phyloP scores from a whole-genome alignment of 2,113 vertebrate species.

The Ranitomeya imitator region DNA sequence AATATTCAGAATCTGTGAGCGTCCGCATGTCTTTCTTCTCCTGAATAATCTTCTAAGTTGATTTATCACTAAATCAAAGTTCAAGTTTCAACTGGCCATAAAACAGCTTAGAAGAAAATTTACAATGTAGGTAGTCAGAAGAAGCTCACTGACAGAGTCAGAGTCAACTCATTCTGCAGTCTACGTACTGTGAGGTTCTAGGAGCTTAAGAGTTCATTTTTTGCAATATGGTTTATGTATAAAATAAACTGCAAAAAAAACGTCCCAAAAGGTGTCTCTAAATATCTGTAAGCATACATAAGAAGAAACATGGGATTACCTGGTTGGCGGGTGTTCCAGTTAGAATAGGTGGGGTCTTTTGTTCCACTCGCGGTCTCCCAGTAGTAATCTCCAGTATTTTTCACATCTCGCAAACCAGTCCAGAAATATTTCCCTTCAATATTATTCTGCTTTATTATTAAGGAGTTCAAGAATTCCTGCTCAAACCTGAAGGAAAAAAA shows the following conservation, averaged over 20 bases:
- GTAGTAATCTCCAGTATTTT: slow-evolving; percentile 80
- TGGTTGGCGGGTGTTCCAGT: slow-evolving; percentile 87
- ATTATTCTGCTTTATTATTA: slow-evolving; percentile 78
- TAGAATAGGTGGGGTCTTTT: slow-evolving; percentile 75
- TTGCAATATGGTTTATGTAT: no score
- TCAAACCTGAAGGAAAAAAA: slow-evolving; percentile 81
- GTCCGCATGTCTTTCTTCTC: no score
- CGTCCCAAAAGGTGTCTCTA: not conserved
- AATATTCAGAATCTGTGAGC: no score
- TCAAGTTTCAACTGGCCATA: no score
- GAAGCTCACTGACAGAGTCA: no score
- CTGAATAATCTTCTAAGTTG: no score
- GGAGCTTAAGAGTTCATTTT: no score
- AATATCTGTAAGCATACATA: not conserved
- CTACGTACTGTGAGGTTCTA: no score
- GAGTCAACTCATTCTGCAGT: no score
- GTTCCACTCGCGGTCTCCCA: slow-evolving; percentile 75
- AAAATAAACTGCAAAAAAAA: not conserved
- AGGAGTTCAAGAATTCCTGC: slow-evolving; percentile 87
- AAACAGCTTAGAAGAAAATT: no score
- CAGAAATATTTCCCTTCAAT: slow-evolving; percentile 80
- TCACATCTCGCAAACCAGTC: slow-evolving; percentile 84
- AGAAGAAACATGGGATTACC: slow-evolving; percentile 66
- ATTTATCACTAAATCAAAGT: no score
- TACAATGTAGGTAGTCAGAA: no score